Evolutionary conservation across 2,113 vertebrate genomes (phyloP).

Genomic region (Cardinalis cardinalis): DNA sequence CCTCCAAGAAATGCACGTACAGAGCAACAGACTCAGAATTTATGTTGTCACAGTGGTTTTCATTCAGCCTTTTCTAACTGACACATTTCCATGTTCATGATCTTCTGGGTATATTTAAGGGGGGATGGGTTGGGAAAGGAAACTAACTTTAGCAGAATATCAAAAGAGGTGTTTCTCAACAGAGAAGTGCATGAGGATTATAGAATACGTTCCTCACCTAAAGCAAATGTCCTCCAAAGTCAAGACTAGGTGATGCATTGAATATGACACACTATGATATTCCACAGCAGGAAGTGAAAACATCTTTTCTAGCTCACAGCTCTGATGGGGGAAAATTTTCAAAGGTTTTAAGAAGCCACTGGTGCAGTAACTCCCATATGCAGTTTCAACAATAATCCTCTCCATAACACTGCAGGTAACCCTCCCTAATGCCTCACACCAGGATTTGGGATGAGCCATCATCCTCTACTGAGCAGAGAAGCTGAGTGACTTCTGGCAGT

Average conservation of each 20-base stretch:
- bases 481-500: background rate
- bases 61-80: background rate
- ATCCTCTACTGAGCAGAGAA: background rate
- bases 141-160: background rate
- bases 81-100: background rate
- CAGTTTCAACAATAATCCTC: background rate
- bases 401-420: background rate
- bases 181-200: background rate
- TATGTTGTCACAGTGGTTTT: background rate
- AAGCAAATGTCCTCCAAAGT: background rate
- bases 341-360: background rate
- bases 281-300: background rate
- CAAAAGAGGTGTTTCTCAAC: background rate
- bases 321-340: background rate
- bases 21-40: background rate
- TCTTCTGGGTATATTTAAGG: background rate
- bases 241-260: background rate
- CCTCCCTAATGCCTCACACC: rapidly evolving
- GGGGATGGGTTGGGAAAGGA: background rate
- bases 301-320: background rate
- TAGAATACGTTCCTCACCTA: background rate
- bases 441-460: background rate
- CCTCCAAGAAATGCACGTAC: background rate
- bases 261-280: background rate
- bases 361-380: background rate